A percentile compares a stretch with the other conserved stretches of the same genome.
Evolutionary conservation across 23 tunicate genomes (phyloP).

Genomic region (Halocynthia aurantium): DNA sequence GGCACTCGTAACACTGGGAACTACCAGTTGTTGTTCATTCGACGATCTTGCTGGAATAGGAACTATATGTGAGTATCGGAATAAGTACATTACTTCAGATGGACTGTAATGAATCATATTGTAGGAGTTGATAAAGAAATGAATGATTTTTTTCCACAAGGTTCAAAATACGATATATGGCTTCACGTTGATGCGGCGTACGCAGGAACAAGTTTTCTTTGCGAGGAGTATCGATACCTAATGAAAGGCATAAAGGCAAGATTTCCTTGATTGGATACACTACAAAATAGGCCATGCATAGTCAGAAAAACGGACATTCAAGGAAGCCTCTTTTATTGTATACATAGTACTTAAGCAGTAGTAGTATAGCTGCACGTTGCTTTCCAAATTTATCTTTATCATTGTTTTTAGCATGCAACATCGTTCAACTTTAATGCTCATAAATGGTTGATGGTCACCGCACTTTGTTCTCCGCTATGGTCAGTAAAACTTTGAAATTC

Average conservation of each 20-base stretch:
- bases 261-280: neutral
- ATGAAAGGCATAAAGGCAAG: conserved; percentile 53
- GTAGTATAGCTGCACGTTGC: neutral
- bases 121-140: too few relatives aligned
- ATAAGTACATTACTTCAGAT: too few relatives aligned
- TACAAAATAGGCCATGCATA: neutral
- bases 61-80: too few relatives aligned
- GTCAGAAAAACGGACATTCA: neutral
- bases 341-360: neutral
- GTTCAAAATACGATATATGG: conserved; percentile 26
- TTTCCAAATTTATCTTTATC: neutral
- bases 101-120: too few relatives aligned
- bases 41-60: too few relatives aligned
- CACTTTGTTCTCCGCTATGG: conserved; percentile 74
- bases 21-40: too few relatives aligned
- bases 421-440: conserved; percentile 77
- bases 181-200: conserved; percentile 78
- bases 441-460: conserved; percentile 60
- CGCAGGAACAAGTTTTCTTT: conserved; percentile 51
- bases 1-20: too few relatives aligned
- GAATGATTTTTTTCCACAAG: too few relatives aligned
- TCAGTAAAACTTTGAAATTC: neutral
- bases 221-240: conserved; percentile 57
- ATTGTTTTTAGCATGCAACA: conserved; percentile 36
- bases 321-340: neutral